phyloP scores from a whole-genome alignment of 2,113 vertebrate genomes.

The Ameiurus melas region DNA sequence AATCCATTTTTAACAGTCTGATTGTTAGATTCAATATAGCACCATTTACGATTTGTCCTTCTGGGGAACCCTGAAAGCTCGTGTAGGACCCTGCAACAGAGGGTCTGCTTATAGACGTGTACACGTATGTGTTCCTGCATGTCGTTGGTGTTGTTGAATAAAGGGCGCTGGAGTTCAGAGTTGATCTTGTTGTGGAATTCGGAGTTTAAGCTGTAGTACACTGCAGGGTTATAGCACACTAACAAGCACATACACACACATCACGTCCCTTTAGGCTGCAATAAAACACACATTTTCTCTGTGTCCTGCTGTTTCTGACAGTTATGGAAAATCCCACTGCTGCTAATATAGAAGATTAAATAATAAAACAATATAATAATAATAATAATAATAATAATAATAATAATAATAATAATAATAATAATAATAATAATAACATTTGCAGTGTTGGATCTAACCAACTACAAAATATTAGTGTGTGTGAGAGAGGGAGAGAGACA shows the following conservation, averaged over 20 bases:
- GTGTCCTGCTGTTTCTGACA: not conserved
- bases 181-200: conserved; percentile 57
- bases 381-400: no score
- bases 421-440: not conserved
- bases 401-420: no score
- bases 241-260: conserved; percentile 6
- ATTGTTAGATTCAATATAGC: not conserved
- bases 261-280: conserved; percentile 26
- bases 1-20: not conserved
- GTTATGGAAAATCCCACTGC: not conserved
- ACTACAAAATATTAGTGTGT: not conserved
- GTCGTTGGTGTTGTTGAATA: conserved; percentile 18
- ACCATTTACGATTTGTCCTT: not conserved
- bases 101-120: not conserved
- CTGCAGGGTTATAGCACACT: conserved; percentile 36
- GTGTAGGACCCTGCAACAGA: not conserved
- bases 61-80: not conserved
- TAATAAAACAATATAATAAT: not conserved
- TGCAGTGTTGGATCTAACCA: not conserved
- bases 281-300: not conserved
- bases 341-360: not conserved
- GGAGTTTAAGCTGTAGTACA: conserved; percentile 44
- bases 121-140: not conserved
- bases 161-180: conserved; percentile 53
- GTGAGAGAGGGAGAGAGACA: not conserved